Base-by-base conservation (phyloP, 2,888 invertebrate species). In the Lymantria monacha region DNA sequence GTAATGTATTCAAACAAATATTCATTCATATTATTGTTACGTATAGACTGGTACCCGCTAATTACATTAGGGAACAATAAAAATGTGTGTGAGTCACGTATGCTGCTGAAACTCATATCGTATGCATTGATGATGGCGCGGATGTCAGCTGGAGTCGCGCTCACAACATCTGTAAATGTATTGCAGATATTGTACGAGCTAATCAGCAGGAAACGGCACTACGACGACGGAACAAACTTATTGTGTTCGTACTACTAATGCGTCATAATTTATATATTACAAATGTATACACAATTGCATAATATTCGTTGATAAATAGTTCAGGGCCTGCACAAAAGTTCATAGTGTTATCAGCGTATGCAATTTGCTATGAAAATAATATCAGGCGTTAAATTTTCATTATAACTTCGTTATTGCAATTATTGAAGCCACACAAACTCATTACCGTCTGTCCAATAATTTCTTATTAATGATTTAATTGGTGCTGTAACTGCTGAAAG, bases 141-240 rank as follows among this genome's bases (percentile, higher is more conserved):
- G 36, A 44, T 42, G 64, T 51, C 57, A 53, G 42, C 30, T 11
- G 51, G 37, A 50, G 64, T 64, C 62, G 65, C 66, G 68, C 65
- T 68, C 60, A 49, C 52, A 11, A 22, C 30, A 43, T 13, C 51
- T 41, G 36, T 36, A 22, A 22, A 22, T 22, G 5, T 22, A 22
- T 22, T 22, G 22, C 22, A 22, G 22, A 22, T 22, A 22, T 22
- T n/a, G n/a, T n/a, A 22, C 2, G 3, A 22, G 5, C 2, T 22
- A 22, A 22, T 43, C 9, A 10, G 33, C 2, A 15, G 22, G 41
- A 13, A 40, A 15, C 37, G 30, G 22, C n/a, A n/a, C n/a, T n/a
- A n/a, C n/a, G n/a, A n/a, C n/a, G n/a, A n/a, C 2, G 22, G 37
- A 12, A 40, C 13, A 33, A 22, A 30, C 22, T 15, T 46, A 41